Conservation (phyloP, 2,888 invertebrate genomes). For the Drosophila nr. perissopoda region DNA sequence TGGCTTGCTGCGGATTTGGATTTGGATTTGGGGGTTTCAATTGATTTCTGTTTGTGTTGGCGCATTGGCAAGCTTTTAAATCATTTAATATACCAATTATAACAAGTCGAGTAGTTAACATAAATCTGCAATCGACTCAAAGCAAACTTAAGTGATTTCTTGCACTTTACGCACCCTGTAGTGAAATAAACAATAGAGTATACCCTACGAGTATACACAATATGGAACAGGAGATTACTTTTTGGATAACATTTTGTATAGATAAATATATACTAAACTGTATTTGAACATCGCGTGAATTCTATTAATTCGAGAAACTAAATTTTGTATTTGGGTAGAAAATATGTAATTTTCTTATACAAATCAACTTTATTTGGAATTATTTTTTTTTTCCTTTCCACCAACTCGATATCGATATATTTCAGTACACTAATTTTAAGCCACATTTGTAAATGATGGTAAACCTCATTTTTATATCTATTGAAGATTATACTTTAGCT, state of each 20-base stretch:
- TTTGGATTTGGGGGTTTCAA: slow-evolving; percentile 42
- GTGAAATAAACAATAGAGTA: neutral
- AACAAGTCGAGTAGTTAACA: slow-evolving; percentile 84
- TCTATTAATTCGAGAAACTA: neutral
- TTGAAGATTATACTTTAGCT: neutral
- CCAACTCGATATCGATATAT: neutral
- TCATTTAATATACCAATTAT: slow-evolving; percentile 85
- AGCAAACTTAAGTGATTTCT: slow-evolving; percentile 73
- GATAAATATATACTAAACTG: neutral
- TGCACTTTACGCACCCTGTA: slow-evolving; percentile 55
- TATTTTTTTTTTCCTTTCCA: neutral
- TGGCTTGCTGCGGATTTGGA: slow-evolving; percentile 46
- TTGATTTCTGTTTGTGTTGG: slow-evolving; percentile 77
- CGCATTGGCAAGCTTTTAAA: slow-evolving; percentile 82
- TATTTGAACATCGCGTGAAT: neutral
- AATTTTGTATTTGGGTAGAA: neutral
- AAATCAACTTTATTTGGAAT: neutral
- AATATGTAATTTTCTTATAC: neutral
- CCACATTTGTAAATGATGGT: neutral
- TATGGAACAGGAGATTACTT: neutral
- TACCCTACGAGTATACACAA: neutral
- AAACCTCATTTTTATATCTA: neutral
- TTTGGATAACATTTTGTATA: neutral
- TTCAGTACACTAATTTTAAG: neutral
- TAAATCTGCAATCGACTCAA: slow-evolving; percentile 78